Conservation (phyloP, 2,113 vertebrate genomes). For the Tupaia chinensis region DNA sequence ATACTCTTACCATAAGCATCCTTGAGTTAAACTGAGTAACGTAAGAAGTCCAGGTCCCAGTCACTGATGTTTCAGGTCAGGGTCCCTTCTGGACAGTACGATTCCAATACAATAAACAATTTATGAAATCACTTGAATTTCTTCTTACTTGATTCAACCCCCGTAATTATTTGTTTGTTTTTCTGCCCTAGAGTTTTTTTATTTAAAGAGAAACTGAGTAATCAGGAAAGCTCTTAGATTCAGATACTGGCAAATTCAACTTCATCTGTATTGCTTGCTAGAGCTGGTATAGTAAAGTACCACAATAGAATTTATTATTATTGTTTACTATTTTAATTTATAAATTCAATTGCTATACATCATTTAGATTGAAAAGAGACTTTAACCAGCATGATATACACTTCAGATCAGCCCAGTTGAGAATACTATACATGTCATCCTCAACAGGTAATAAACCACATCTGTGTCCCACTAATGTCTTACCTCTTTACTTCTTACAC, state of each 20-base stretch:
- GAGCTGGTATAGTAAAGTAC: not conserved
- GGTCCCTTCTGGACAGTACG: not conserved
- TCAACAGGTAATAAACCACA: too few species aligned
- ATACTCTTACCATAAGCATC: not conserved
- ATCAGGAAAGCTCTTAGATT: not conserved
- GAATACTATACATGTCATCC: too few species aligned
- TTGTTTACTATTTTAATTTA: too few species aligned
- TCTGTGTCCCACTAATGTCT: too few species aligned
- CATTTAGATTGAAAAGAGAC: too few species aligned
- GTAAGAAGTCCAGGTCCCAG: not conserved
- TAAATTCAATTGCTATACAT: too few species aligned
- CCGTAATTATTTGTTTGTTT: not conserved
- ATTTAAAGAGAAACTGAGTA: not conserved
- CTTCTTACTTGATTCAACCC: not conserved
- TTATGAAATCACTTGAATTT: slow-evolving; percentile 12
- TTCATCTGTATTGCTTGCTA: not conserved
- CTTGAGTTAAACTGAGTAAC: not conserved
- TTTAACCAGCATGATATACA: too few species aligned
- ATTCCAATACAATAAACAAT: slow-evolving; percentile 2
- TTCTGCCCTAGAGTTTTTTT: not conserved
- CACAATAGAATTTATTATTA: too few species aligned
- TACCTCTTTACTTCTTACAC: too few species aligned
- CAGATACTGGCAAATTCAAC: not conserved
- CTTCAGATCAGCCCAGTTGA: too few species aligned
- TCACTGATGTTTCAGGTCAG: not conserved